These are phyloP conservation scores for Cottoperca gobio DNA, from an alignment of 2,797 vertebrate genomes.

Conservation along the genomic window DNA sequence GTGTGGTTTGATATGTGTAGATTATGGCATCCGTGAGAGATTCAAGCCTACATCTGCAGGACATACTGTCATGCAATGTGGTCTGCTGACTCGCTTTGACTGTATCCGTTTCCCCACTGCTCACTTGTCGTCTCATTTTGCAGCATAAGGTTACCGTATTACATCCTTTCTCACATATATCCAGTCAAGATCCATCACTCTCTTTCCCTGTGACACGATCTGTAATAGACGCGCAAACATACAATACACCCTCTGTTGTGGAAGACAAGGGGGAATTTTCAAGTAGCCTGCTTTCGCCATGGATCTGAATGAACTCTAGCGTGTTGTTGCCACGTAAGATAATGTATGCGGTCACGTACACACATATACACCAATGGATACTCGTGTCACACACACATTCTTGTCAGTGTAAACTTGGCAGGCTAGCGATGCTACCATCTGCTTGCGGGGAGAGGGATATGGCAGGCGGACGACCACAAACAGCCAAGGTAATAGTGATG, in stretches of 20 bases:
- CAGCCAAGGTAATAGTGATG: conserved; percentile 84
- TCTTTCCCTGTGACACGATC: conserved; percentile 40
- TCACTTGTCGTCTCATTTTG: conserved; percentile 43
- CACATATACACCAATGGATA: conserved; percentile 53
- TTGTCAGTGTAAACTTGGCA: conserved; percentile 80
- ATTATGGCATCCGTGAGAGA: conserved; percentile 42
- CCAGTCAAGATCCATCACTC: conserved; percentile 56
- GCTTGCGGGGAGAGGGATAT: conserved; percentile 77
- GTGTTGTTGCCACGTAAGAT: conserved; percentile 65
- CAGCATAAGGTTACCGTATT: conserved; percentile 47
- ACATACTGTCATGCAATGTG: conserved; percentile 68
- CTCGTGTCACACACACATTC: conserved; percentile 58
- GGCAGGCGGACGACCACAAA: conserved; percentile 78
- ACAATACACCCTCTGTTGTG: conserved; percentile 29
- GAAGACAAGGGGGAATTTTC: conserved; percentile 45
- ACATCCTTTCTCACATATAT: conserved; percentile 51
- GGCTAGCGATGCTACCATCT: conserved; percentile 75
- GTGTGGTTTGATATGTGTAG: conserved; percentile 52
- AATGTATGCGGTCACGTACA: conserved; percentile 62
- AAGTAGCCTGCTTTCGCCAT: conserved; percentile 41
- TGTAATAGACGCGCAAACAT: conserved; percentile 45
- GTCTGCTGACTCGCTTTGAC: conserved; percentile 50
- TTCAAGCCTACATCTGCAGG: conserved; percentile 66
- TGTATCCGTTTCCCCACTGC: conserved; percentile 40
- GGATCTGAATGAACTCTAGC: conserved; percentile 61